Base-by-base conservation (phyloP, 53 echinoderm and acorn worm genomes). In the Luidia sarsii region DNA sequence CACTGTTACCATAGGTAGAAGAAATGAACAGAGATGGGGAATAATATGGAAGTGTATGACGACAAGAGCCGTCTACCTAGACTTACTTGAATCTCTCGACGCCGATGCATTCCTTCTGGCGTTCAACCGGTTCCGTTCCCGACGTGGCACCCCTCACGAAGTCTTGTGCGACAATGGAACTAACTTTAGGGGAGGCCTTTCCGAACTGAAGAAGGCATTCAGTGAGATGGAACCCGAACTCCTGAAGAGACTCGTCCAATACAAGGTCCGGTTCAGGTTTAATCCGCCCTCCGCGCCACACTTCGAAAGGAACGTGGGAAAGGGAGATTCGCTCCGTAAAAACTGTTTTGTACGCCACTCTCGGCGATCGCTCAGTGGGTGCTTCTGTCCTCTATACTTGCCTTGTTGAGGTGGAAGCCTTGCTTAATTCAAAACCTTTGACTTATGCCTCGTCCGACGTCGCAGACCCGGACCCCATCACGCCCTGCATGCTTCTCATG, bases 351-450 rank as follows among this genome's bases (percentile, higher is more conserved):
- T 66, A 56, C 14, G 64, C 79, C 66, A 64, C 51, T 32, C 56
- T 86, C 9, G 82, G 82, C n/a, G 70, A 82, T 4, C 64, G 82
- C 53, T 49, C 71, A 11, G 82, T 83, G 0, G 27, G 65, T 65
- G 33, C 71, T 11, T 39, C 74, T 38, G 83, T 88, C 30, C 67
- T 88, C 7, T 54, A 88, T 20, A 88, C 88, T 5, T 62, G 71
- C 30, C 27, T 88, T 11, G 88, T 64, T 28, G 88, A 88, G 34
- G 75, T 88, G 25, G 88, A 88, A 65, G 88, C 50, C 1, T 46
- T 87, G 13, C 45, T 87, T 21, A 87, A 87, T 24, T 87, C 82
- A 20, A 87, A 87, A 64, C 88, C 88, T 13, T 73, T 87, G 33
- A 66, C 73, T 1, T 87, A 87, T 60, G 65, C 60, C 33, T 82